phyloP scores from a whole-genome alignment of 1,140 invertebrate species.

The Schlechtendalia chinensis region DNA sequence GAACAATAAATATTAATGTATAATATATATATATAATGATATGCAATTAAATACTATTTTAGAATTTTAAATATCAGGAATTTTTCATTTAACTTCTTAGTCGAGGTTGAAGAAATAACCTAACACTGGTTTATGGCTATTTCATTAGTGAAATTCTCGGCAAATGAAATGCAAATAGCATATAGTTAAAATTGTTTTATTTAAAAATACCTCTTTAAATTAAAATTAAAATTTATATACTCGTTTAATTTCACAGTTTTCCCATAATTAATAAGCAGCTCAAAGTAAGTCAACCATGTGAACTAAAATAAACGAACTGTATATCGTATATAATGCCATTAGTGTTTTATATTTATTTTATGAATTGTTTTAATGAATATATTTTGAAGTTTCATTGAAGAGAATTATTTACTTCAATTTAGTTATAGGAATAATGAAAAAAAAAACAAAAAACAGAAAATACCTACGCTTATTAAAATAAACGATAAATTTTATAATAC shows the following conservation, averaged over 20 bases:
- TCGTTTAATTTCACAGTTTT: not conserved
- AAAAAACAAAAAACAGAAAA: too few species aligned
- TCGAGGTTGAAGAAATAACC: not conserved
- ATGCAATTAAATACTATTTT: too few species aligned
- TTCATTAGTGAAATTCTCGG: not conserved
- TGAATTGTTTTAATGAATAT: not conserved
- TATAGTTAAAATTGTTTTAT: conserved; percentile 1
- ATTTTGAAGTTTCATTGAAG: too few species aligned
- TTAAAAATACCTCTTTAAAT: conserved; percentile 5
- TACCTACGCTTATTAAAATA: too few species aligned
- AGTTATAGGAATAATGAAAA: not conserved
- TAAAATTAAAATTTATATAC: not conserved
- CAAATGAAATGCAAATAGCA: not conserved
- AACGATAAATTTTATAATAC: too few species aligned
- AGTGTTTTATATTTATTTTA: not conserved
- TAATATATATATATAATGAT: too few species aligned
- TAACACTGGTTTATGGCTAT: not conserved
- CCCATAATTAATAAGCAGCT: not conserved
- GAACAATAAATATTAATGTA: too few species aligned
- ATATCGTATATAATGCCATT: not conserved
- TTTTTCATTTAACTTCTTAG: too few species aligned
- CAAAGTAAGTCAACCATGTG: not conserved
- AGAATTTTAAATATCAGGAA: too few species aligned
- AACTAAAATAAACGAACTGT: not conserved
- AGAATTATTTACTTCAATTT: not conserved